These are phyloP conservation scores for Drosophila conformis DNA, from an alignment of 2,888 invertebrate species.

Conservation along the genomic window DNA sequence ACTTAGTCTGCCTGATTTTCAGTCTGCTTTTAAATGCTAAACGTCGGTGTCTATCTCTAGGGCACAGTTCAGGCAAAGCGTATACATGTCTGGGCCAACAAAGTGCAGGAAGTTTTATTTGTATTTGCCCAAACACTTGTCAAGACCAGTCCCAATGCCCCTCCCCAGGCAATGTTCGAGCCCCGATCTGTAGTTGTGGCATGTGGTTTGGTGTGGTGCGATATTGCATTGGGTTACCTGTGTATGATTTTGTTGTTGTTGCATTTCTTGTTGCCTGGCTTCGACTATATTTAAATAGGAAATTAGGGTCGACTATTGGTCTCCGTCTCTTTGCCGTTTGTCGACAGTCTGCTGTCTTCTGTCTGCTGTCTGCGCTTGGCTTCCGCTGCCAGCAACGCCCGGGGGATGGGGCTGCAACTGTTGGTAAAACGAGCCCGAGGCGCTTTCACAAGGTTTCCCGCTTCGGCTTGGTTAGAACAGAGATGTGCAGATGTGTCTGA, in stretches of 20 bases:
- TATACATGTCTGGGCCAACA: conserved; percentile 34
- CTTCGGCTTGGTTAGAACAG: conserved; percentile 28
- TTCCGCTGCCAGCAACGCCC: conserved; percentile 49
- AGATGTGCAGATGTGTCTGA: conserved; percentile 24
- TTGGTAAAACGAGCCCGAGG: conserved; percentile 39
- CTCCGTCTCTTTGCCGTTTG: conserved; percentile 7
- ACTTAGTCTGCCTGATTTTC: conserved; percentile 9
- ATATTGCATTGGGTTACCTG: conserved; percentile 61
- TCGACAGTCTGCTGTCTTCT: conserved; percentile 3
- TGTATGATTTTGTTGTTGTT: conserved; percentile 19
- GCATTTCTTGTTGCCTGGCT: conserved; percentile 44
- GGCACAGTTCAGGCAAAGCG: conserved; percentile 28
- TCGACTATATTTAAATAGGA: conserved; percentile 67
- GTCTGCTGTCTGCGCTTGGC: conserved; percentile 42
- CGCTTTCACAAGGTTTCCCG: conserved; percentile 66
- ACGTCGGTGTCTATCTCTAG: background rate
- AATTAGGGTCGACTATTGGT: conserved; percentile 63
- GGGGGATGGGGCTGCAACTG: conserved; percentile 20
- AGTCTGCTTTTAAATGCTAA: conserved; percentile 31
- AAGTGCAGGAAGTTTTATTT: conserved; percentile 54
- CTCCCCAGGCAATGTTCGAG: background rate
- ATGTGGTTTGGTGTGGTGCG: conserved; percentile 18
- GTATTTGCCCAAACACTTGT: conserved; percentile 62
- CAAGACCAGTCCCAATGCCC: conserved; percentile 16
- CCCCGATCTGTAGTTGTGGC: conserved; percentile 2